Conservation (phyloP, 2,888 invertebrate genomes). For the Limenitis camilla region DNA sequence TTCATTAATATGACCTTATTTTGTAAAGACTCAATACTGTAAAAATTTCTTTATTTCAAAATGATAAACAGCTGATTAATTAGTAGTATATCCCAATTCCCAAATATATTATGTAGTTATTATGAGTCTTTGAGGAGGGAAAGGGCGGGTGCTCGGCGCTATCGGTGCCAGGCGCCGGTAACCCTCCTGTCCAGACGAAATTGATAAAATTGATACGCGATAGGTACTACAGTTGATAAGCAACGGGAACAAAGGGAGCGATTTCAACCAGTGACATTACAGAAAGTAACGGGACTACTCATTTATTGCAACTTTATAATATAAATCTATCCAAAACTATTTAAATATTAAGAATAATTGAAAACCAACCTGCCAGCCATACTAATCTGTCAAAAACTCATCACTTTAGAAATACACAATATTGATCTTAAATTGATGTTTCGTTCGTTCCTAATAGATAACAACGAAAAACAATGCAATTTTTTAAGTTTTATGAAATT, state of each 20-base stretch:
- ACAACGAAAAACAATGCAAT: slow-evolving; percentile 17
- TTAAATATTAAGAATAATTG: slow-evolving; percentile 23
- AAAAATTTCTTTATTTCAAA: too few relatives aligned
- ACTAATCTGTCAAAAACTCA: slow-evolving; percentile 60
- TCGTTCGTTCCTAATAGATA: slow-evolving; percentile 20
- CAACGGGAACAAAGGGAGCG: slow-evolving; percentile 42
- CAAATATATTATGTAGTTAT: background rate
- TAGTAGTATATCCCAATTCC: background rate
- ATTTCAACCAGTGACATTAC: slow-evolving; percentile 7
- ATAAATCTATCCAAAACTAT: slow-evolving; percentile 23
- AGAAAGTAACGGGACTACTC: slow-evolving; percentile 1
- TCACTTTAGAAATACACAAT: slow-evolving; percentile 28
- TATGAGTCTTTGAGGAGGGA: background rate
- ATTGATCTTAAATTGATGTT: slow-evolving; percentile 20
- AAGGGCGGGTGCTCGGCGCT: slow-evolving; percentile 20
- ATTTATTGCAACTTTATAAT: background rate
- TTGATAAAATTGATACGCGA: slow-evolving; percentile 54
- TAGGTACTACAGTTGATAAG: slow-evolving; percentile 26
- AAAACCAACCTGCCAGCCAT: slow-evolving; percentile 66
- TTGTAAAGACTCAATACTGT: too few relatives aligned
- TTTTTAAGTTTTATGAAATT: slow-evolving; percentile 21
- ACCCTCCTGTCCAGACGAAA: slow-evolving; percentile 45
- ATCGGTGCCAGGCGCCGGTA: slow-evolving; percentile 56
- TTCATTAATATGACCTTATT: too few relatives aligned
- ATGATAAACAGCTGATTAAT: background rate